Evolutionary conservation across 2,113 vertebrate genomes (phyloP).

Genomic region (Haemorhous mexicanus): DNA sequence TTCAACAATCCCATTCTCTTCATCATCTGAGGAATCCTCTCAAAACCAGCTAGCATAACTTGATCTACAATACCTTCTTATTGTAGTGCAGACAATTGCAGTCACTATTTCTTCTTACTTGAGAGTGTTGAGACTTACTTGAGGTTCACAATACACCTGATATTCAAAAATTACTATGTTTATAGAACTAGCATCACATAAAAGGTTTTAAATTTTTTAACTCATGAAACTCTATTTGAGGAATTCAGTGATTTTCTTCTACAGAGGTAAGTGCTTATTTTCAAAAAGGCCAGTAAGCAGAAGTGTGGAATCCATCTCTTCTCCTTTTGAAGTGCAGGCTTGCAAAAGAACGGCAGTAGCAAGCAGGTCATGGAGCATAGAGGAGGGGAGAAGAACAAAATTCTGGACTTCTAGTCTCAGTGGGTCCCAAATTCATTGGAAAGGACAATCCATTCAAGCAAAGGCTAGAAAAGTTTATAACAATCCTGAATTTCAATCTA

Average conservation of each 20-base stretch:
- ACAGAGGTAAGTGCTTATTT: neutral
- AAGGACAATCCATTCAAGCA: neutral
- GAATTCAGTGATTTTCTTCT: neutral
- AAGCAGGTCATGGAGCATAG: rapidly evolving
- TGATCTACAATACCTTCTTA: neutral
- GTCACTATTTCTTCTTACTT: neutral
- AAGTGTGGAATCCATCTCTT: neutral
- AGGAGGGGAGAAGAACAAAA: rapidly evolving
- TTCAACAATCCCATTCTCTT: neutral
- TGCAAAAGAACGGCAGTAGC: neutral
- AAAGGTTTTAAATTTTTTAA: neutral
- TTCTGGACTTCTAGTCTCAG: neutral
- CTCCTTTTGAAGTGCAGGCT: neutral
- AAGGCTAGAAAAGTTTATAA: neutral
- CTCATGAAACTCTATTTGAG: neutral
- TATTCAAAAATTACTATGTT: neutral
- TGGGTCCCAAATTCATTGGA: neutral
- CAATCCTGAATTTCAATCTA: neutral
- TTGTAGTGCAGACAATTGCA: neutral
- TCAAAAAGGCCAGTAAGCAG: neutral
- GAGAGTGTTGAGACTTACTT: neutral
- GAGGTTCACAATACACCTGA: neutral
- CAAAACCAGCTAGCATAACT: neutral
- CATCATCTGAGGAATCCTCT: neutral
- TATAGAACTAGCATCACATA: neutral